These are phyloP conservation scores for Ommatoiulus sabulosus DNA, from an alignment of 2,888 invertebrate genomes.

Conservation along the genomic window DNA sequence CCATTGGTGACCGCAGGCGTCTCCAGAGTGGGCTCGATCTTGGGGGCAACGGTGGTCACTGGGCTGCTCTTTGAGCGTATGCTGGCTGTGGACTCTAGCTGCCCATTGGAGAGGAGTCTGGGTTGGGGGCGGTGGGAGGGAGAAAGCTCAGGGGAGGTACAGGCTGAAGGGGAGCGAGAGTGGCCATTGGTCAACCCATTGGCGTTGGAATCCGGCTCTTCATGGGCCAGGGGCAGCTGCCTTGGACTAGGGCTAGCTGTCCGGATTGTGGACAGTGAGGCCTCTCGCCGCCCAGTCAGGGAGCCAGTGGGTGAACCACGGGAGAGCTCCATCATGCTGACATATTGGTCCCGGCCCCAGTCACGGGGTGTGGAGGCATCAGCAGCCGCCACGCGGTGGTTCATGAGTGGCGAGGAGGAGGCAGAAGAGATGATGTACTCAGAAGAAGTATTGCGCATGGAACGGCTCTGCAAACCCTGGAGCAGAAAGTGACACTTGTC, in stretches of 20 bases:
- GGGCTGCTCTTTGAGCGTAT: too few relatives aligned
- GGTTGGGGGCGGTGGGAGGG: too few relatives aligned
- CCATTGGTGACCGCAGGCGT: too few relatives aligned
- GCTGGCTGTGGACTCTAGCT: too few relatives aligned
- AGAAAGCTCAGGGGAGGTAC: too few relatives aligned
- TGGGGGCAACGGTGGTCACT: too few relatives aligned
- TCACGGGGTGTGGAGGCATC: slow-evolving; percentile 4
- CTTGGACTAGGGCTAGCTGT: neutral
- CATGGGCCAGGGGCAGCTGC: neutral
- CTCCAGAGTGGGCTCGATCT: too few relatives aligned
- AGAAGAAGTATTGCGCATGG: slow-evolving; percentile 47
- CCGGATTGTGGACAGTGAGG: neutral
- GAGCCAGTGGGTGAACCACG: slow-evolving; percentile 1
- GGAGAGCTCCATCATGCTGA: slow-evolving; percentile 47
- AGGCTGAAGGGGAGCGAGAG: too few relatives aligned
- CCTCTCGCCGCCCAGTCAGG: neutral
- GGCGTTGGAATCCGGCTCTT: neutral
- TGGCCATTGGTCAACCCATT: too few relatives aligned
- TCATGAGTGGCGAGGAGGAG: neutral
- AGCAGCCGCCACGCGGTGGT: neutral
- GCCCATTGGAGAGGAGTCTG: too few relatives aligned
- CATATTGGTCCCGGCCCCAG: slow-evolving; percentile 39
- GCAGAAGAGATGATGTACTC: slow-evolving; percentile 49
- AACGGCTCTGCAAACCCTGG: too few relatives aligned
- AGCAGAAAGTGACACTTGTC: too few relatives aligned